phyloP scores from a whole-genome alignment of 2,888 invertebrate genomes.

The Apodemia hepburni region DNA sequence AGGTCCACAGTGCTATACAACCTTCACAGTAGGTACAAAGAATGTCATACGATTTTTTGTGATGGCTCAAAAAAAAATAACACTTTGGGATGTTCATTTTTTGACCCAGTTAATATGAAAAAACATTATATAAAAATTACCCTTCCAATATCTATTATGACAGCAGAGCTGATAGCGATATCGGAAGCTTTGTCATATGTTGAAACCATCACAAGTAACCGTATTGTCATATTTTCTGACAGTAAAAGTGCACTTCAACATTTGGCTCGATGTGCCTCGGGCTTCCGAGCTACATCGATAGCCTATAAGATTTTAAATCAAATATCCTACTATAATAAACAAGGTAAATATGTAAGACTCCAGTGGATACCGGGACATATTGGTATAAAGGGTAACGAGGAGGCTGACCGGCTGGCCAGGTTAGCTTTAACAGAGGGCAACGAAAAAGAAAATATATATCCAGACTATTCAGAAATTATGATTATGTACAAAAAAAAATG shows the following conservation, averaged over 20 bases:
- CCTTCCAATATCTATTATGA: not conserved
- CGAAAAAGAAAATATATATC: not conserved
- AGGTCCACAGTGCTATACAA: not conserved
- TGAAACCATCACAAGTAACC: not conserved
- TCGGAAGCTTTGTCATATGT: not conserved
- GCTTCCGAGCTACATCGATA: constrained; percentile 23
- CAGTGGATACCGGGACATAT: constrained; percentile 25
- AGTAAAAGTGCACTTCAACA: constrained; percentile 25
- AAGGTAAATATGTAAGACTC: constrained; percentile 10
- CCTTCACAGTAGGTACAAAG: constrained; percentile 1
- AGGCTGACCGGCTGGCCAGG: constrained; percentile 16
- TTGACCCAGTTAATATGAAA: not conserved
- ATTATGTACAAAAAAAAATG: not conserved
- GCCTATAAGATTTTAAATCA: constrained; percentile 23
- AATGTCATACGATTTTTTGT: not conserved
- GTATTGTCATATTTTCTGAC: constrained; percentile 8
- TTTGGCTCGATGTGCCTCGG: constrained; percentile 25
- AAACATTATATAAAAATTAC: not conserved
- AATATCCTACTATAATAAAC: not conserved
- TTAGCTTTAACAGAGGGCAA: constrained; percentile 9
- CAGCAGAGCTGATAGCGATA: not conserved
- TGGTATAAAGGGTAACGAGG: constrained; percentile 20
- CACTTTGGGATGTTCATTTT: not conserved
- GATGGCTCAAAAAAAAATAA: not conserved
- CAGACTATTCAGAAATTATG: not conserved